Evolutionary conservation across 2,797 vertebrate species (phyloP), one percentile per base, ranked within the genome.

Genomic region (Smutsia gigantea): DNA sequence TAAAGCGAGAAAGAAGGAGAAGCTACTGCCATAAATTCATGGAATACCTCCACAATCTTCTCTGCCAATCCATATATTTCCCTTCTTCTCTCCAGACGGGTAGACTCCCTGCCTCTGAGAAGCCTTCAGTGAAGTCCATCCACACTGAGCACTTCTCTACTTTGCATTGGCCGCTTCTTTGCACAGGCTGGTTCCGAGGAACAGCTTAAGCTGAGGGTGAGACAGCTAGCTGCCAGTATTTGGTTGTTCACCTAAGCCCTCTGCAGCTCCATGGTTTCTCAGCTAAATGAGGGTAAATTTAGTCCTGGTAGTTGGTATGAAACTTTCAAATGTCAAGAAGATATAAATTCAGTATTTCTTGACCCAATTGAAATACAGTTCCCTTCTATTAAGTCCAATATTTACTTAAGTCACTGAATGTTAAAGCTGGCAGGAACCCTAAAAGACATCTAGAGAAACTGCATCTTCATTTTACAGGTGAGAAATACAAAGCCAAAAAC

Each of bases 391-490:
- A 59, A n/a, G 53, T 46, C 92, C 57, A 71, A 66, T 74, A 89
- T 82, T 61, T 86, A 74, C 88, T 57, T 93, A 74, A 93, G 53
- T 77, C 78, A 29, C 69, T 93, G 55, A 82, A 77, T 51, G 39
- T 63, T 18, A 53, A 15, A 88, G 14, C 5, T 71, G 46, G 53
- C 68, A 78, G 53, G 34, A 86, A 86, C 15, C 42, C 25, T 63
- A 37, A 66, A 55, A 14, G 61, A 95, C 31, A 78, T 17, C n/a
- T 39, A 59, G 25, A 91, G 31, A 95, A 96, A 87, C 34, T 82
- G 18, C 5, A 39, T 37, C 63, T 68, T 89, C 27, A n/a, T 66
- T 92, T 91, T 79, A 93, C 2, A 59, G 31, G 15, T 78, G 14
- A 94, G 53, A 86, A 94, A 66, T 59, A 53, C 5, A 27, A 97